Base-by-base conservation (phyloP, 2,113 vertebrate species). In the Cephalopholis sonnerati region DNA sequence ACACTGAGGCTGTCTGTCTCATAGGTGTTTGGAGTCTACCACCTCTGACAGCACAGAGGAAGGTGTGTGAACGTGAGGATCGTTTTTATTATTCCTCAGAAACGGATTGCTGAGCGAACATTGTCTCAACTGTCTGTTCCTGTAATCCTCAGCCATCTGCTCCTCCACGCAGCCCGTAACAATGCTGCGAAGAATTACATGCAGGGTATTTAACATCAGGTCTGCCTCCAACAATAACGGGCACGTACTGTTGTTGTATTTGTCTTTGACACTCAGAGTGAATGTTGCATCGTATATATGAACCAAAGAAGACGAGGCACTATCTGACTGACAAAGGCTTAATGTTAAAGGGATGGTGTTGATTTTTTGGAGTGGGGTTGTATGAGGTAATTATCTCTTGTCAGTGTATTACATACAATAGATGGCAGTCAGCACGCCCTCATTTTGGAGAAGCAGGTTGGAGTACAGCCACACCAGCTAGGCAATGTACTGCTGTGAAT, bases 131-230 rank as follows among this genome's bases (percentile, higher is more conserved):
- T 70, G 55, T 74, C 74, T 57, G 53, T 4, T 17, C 55, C 71
- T 83, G 68, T 81, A 77, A 79, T 83, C 84, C 84, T 63, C 68
- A 7, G 74, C 77, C 84, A 89, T 86, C 84, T 86, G 79, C 7
- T 67, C 1, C 54, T 32, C 18, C 2, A 7, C 3, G 15, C 67
- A 51, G 62, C 61, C 51, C 46, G 17, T 11, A 72, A 81, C 66
- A 67, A 66, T 44, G 48, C 48, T 9, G 15, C 54, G 16, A 9
- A 72, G 25, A 80, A 59, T 63, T 10, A 70, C 39, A 51, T 29
- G 18, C 7, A 72, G 27, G 70, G 46, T 32, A 72, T 69, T 77
- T 84, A 9, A 44, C 70, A 22, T 73, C 54, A 68, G 62, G 22
- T 18, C 72, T 53, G 41, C 41, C 41, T 15, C 41, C 25, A 39